These are phyloP conservation scores for Cavia porcellus DNA, from an alignment of 2,113 vertebrate genomes.

Conservation along the genomic window DNA sequence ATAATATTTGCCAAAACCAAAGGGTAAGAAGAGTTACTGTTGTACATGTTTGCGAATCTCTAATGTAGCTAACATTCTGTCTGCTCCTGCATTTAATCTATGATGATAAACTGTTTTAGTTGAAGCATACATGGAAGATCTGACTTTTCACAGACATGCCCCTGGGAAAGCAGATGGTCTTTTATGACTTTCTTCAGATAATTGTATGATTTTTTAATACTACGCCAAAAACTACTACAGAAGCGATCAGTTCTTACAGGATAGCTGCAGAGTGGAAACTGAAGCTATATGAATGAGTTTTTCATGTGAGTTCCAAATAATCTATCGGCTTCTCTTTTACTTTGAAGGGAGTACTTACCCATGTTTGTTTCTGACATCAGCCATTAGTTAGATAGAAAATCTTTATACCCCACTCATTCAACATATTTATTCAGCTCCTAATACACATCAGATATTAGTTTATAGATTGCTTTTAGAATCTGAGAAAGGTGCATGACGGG, in stretches of 20 bases:
- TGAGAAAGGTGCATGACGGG: background rate
- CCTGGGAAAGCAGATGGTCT: background rate
- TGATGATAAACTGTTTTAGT: background rate
- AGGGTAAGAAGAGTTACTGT: background rate
- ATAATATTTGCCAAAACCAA: background rate
- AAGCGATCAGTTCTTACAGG: background rate
- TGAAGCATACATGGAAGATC: background rate
- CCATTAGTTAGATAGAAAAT: background rate
- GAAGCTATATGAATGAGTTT: background rate
- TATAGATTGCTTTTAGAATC: background rate
- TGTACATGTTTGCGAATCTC: background rate
- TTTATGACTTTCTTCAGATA: background rate
- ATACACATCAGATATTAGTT: too few species aligned
- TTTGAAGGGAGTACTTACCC: background rate
- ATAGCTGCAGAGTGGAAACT: background rate
- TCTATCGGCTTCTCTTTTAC: background rate
- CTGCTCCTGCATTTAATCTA: background rate
- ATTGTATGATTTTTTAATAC: background rate
- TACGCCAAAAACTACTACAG: background rate
- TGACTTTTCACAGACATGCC: background rate
- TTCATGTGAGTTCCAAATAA: background rate
- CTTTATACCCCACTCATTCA: background rate
- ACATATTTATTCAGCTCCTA: background rate
- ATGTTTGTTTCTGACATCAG: background rate
- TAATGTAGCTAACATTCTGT: background rate